Evolutionary conservation across 2,113 vertebrate species (phyloP), one percentile per base, ranked within the genome.

Genomic region (Promerops cafer): DNA sequence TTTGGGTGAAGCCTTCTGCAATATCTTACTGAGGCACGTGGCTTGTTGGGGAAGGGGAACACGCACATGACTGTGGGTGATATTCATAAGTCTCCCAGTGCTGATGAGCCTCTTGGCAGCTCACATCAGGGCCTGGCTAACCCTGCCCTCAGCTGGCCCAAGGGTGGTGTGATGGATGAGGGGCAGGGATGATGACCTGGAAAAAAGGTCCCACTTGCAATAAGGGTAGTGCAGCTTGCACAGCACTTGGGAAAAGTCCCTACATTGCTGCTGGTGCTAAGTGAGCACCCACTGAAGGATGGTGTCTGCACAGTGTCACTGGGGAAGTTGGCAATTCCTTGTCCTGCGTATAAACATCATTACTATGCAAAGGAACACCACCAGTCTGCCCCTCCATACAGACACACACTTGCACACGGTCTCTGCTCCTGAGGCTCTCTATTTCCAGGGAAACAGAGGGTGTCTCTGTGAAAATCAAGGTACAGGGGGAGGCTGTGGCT

Each of bases 11-110:
- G 59, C 11, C 2, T 20, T 35, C 31, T 79, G 31, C 35, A 49
- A 16, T 4, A 6, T 28, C 54, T 13, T 53, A n/a, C 30, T 9
- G 9, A 15, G 44, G 66, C 52, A 27, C 2, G 16, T 7, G 27
- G 23, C 30, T 90, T 1, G 1, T 0, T 59, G 33, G 52, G 18
- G 47, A 66, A 74, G 65, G 59, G 37, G 50, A 47, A 7, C 42
- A 26, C 0, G 0, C 1, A 1, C 2, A 0, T 10, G 45, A 26
- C 17, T 2, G 1, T 33, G 69, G 28, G 33, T 79, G 47, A 59
- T 23, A 40, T 4, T 39, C 61, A 50, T 0, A 1, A 18, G 18
- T 33, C 8, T 15, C 44, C 13, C 0, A 0, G 7, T 35, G 18
- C 57, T 70, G 42, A 53, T 0, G 0, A 52, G 13, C 35, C 13